Base-by-base conservation (phyloP, 2,113 vertebrate genomes). In the Hydropotes inermis region DNA sequence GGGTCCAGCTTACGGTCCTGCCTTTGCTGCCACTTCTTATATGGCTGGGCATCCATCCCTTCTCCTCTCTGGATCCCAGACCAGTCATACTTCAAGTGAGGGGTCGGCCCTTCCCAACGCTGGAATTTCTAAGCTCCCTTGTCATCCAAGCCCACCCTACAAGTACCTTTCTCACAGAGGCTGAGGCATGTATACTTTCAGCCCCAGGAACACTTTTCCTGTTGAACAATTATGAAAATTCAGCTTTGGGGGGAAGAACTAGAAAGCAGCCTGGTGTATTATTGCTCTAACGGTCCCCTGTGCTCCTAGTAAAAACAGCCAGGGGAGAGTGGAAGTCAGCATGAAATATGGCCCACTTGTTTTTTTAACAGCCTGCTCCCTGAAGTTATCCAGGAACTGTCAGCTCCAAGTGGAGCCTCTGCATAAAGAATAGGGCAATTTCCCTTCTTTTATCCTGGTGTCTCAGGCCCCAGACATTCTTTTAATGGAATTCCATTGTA, bases 151-250 rank as follows among this genome's bases (percentile, higher is more conserved):
- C 28, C 25, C 27, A 91, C 52, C 12, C 67, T 84, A 67, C n/a
- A 58, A 89, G 43, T 60, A 76, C 55, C 50, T 89, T 87, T 82
- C 45, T 67, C 10, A 1, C 61, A 78, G 87, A 47, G 84, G 82
- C 54, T 96, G 64, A 27, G 81, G 60, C 85, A 83, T 94, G 55
- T 94, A 61, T 27, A 78, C 78, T 91, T 96, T 90, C 30, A 81
- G 52, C 27, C 86, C 61, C 57, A 96, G 87, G 45, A 92, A 94
- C 45, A 60, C 81, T 90, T 94, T 98, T 97, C 76, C 60, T 92
- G 13, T 81, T 95, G 93, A 96, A 96, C 86, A 97, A 96, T 98
- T 96, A 98, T 88, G 93, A 97, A 96, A 97, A 89, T 94, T 93
- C 93, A 89, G 79, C 58, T 74, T 94, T 54, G 60, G 47, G n/a